Evolutionary conservation across 2,113 vertebrate genomes (phyloP).

Genomic region (Oryzias javanicus): DNA sequence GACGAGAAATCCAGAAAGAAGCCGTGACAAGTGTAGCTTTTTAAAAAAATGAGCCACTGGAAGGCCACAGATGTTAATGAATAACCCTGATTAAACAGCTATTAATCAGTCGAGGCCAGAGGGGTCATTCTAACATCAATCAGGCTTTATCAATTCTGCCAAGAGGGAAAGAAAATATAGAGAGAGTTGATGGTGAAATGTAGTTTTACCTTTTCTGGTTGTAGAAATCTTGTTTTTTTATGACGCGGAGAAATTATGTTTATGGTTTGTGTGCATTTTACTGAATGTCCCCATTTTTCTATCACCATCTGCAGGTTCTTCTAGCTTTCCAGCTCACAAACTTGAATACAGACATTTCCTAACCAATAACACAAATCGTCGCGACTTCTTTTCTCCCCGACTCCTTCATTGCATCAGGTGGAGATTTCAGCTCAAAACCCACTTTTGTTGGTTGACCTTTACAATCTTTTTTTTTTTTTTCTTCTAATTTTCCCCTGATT

Average conservation of each 20-base stretch:
- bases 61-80: slow-evolving; percentile 54
- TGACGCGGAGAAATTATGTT: not conserved
- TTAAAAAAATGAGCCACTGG: slow-evolving; percentile 51
- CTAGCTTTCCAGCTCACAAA: slow-evolving; percentile 24
- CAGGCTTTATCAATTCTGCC: slow-evolving; percentile 31
- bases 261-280: not conserved
- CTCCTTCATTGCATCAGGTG: slow-evolving; percentile 7
- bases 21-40: slow-evolving; percentile 33
- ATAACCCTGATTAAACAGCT: slow-evolving; percentile 64
- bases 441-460: slow-evolving; percentile 40
- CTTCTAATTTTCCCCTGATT: slow-evolving; percentile 21
- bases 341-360: slow-evolving; percentile 46
- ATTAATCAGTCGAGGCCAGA: slow-evolving; percentile 57
- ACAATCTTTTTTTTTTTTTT: slow-evolving; percentile 22
- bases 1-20: slow-evolving; percentile 5
- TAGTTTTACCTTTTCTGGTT: not conserved
- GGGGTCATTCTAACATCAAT: slow-evolving; percentile 36
- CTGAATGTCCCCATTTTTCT: slow-evolving; percentile 3
- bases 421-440: slow-evolving; percentile 33
- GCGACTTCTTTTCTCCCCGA: too few relatives aligned
- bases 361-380: slow-evolving; percentile 42
- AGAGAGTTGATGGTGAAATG: slow-evolving; percentile 6
- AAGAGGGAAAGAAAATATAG: slow-evolving; percentile 14
- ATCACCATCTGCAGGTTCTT: slow-evolving; percentile 17
- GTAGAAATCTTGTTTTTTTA: not conserved